Conservation (phyloP, 92 coral and sea anemone species). For the Umimayanthus kanabou region DNA sequence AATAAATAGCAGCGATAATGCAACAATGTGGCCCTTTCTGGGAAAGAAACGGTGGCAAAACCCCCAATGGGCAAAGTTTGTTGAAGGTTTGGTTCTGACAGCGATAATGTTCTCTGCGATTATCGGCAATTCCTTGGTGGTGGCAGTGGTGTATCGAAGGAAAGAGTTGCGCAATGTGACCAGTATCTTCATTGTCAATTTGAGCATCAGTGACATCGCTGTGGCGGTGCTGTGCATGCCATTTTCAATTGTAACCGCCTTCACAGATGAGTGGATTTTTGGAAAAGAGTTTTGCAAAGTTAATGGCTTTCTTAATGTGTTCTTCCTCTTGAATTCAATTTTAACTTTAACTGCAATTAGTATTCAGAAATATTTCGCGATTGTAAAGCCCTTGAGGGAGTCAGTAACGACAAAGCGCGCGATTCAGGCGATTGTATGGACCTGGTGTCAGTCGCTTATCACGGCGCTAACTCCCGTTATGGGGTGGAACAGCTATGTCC, state of each 20-base stretch:
- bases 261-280: conserved; percentile 52
- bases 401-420: conserved; percentile 53
- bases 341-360: conserved; percentile 69
- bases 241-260: conserved; percentile 56
- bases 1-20: background rate
- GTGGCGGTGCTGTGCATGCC: conserved; percentile 69
- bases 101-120: conserved; percentile 51
- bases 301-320: conserved; percentile 64
- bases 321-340: conserved; percentile 58
- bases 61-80: conserved; percentile 50
- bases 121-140: conserved; percentile 56
- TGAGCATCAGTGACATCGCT: conserved; percentile 61
- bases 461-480: conserved; percentile 63
- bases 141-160: conserved; percentile 62
- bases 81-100: conserved; percentile 48
- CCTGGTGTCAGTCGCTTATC: conserved; percentile 54
- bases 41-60: conserved; percentile 20
- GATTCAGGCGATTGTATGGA: conserved; percentile 51
- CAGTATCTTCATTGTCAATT: conserved; percentile 58
- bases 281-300: conserved; percentile 49
- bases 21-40: background rate
- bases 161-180: conserved; percentile 62
- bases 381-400: conserved; percentile 47
- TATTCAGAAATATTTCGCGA: conserved; percentile 59
- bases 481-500: conserved; percentile 64